Conservation (phyloP, 2,888 invertebrate genomes). For the Lasioglossum villosulum region DNA sequence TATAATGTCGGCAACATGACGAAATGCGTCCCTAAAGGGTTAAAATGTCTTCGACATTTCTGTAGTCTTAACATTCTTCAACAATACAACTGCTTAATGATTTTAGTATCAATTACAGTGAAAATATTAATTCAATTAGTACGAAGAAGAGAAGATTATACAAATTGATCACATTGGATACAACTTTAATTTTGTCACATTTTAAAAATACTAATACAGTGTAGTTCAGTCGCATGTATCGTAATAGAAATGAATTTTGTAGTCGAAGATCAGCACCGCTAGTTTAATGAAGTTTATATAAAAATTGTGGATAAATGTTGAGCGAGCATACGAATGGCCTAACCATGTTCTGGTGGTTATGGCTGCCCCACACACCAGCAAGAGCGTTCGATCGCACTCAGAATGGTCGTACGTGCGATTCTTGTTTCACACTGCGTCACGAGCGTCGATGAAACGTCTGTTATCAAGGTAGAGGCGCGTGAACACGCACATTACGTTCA, state of each 20-base stretch:
- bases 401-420: conserved; percentile 22
- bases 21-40: no score
- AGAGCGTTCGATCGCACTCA: conserved; percentile 12
- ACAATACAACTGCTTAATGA: neutral
- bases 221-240: neutral
- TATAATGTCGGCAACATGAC: no score
- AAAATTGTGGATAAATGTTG: neutral
- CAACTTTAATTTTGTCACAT: neutral
- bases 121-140: neutral
- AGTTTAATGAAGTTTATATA: neutral
- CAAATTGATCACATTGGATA: neutral
- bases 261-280: neutral
- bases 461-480: conserved; percentile 65
- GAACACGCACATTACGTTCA: conserved; percentile 70
- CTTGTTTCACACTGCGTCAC: conserved; percentile 42
- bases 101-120: neutral
- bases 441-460: conserved; percentile 42
- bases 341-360: neutral
- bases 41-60: neutral
- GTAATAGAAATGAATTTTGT: neutral
- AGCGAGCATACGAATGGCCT: neutral
- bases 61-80: neutral
- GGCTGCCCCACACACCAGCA: neutral
- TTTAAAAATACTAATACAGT: neutral
- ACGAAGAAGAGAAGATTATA: no score